Percentiles rank a stretch among this genome's conserved stretches.
Conservation (phyloP, 2,797 vertebrate species). For the Microchirus variegatus region DNA sequence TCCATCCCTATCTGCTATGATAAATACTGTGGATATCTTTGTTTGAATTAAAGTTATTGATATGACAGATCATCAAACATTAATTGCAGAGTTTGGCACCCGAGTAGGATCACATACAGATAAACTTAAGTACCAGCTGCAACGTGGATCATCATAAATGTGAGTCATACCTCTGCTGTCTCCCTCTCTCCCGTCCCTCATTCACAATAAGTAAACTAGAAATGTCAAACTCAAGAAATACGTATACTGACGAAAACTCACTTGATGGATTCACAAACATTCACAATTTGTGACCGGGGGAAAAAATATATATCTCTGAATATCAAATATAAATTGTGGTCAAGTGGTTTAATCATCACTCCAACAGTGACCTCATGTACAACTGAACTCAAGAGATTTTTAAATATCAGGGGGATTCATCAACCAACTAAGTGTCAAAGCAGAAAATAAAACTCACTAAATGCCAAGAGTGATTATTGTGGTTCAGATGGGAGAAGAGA, state of each 20-base stretch:
- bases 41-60: background rate
- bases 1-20: too few relatives aligned
- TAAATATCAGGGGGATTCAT: conserved; percentile 75
- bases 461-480: conserved; percentile 82
- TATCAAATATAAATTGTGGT: conserved; percentile 37
- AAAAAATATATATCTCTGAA: background rate
- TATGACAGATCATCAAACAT: background rate
- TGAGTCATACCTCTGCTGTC: conserved; percentile 32
- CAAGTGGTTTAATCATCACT: conserved; percentile 36
- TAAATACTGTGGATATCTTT: background rate
- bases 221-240: conserved; percentile 5
- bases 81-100: background rate
- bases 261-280: conserved; percentile 10
- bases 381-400: conserved; percentile 54
- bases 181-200: conserved; percentile 1
- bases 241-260: conserved; percentile 4
- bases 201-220: conserved; percentile 13
- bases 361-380: conserved; percentile 55
- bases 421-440: conserved; percentile 76
- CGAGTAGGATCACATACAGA: conserved; percentile 17
- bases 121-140: conserved; percentile 22
- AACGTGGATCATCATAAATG: conserved; percentile 25
- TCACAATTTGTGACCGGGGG: background rate
- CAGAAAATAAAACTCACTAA: conserved; percentile 78
- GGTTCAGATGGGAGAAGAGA: conserved; percentile 77